These are phyloP conservation scores for Stictonetta naevosa DNA, from an alignment of 2,113 vertebrate genomes.

Conservation along the genomic window DNA sequence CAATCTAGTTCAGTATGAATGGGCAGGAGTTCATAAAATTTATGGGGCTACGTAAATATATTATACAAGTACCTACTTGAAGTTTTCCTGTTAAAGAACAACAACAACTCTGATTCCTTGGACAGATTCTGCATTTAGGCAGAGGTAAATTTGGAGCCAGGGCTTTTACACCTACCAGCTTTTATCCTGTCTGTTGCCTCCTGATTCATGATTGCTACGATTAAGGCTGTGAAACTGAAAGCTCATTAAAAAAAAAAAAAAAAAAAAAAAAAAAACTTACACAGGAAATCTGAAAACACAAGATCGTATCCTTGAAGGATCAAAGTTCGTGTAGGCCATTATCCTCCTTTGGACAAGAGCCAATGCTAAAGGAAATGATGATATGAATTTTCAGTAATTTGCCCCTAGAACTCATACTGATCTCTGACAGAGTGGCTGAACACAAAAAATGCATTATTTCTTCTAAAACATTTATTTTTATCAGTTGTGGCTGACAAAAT, in stretches of 20 bases:
- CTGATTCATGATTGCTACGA: neutral
- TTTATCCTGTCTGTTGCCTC: neutral
- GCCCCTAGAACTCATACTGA: neutral
- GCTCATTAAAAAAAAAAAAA: neutral
- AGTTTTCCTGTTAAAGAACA: neutral
- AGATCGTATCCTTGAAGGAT: neutral
- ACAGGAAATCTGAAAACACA: conserved; percentile 8
- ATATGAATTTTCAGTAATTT: neutral
- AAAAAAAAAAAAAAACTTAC: neutral
- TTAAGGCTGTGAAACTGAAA: neutral
- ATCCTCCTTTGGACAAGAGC: neutral
- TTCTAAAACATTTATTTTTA: neutral
- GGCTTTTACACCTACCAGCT: neutral
- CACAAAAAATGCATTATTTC: neutral
- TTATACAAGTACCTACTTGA: neutral
- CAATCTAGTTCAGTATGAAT: neutral
- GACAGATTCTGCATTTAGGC: neutral
- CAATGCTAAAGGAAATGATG: neutral
- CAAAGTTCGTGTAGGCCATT: neutral
- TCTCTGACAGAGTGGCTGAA: neutral
- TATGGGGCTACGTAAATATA: neutral
- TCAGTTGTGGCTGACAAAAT: neutral
- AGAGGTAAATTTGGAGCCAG: neutral
- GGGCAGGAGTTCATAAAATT: neutral
- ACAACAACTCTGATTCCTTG: neutral